Conservation (phyloP, 2,113 vertebrate species). For the Raja brachyura region DNA sequence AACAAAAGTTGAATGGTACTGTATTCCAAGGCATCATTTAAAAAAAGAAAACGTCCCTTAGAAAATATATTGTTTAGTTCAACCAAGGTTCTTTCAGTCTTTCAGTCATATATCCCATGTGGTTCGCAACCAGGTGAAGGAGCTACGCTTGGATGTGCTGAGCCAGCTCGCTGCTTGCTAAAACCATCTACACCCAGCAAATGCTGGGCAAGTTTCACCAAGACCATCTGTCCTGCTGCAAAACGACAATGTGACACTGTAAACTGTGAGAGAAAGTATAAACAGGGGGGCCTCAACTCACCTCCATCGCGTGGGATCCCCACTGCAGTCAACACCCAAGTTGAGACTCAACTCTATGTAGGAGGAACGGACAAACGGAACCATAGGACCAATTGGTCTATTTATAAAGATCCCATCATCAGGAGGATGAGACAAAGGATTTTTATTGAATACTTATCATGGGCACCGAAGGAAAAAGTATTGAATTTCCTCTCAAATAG, state of each 20-base stretch:
- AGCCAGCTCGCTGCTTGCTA: not conserved
- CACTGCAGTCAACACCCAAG: not conserved
- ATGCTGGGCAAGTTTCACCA: not conserved
- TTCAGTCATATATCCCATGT: constrained; percentile 20
- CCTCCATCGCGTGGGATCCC: not conserved
- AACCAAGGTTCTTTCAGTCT: too few relatives aligned
- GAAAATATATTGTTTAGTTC: constrained; percentile 9
- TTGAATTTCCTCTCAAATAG: not conserved
- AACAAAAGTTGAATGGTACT: constrained; percentile 15
- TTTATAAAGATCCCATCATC: too few relatives aligned
- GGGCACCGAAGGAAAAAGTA: not conserved
- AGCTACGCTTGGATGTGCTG: not conserved
- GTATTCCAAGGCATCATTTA: not conserved
- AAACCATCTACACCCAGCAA: not conserved
- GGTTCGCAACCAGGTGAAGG: not conserved
- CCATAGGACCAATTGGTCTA: not conserved
- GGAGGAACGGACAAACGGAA: not conserved
- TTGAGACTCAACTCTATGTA: not conserved
- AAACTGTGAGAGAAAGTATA: not conserved
- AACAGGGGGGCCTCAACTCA: not conserved
- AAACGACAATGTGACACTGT: not conserved
- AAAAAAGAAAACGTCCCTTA: not conserved
- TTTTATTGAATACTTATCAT: not conserved
- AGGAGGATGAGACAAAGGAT: not conserved
- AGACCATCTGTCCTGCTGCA: not conserved